Base-by-base conservation (phyloP, 2,888 invertebrate species). In the Coenonympha glycerion region DNA sequence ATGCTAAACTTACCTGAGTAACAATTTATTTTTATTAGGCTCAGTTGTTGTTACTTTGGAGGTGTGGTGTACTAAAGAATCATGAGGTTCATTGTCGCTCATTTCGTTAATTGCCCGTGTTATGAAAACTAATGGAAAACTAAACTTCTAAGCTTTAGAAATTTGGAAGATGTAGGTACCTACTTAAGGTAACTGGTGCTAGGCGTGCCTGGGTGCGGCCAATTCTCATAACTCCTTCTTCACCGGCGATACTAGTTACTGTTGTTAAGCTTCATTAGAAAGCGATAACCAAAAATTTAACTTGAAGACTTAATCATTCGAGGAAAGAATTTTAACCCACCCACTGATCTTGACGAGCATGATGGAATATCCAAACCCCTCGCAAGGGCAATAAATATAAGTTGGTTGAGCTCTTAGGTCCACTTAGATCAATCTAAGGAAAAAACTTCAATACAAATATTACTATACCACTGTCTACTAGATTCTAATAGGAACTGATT, bases 191-290 rank as follows among this genome's bases (percentile, higher is more conserved):
- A 19, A 13, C 13, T 26, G 37, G 15, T 44, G 18, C 39, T 16
- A 55, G 55, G 55, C 31, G 47, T 34, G 52, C 47, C 44, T 45
- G 39, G 52, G 52, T 24, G 55, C 26, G 55, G 52, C n/a, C n/a
- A 52, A 21, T 21, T 34, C 39, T 49, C 30, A 47, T 42, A 52
- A 49, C 42, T 44, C 42, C 31, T 31, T 52, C 13, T 52, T 34
- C 50, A 46, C 21, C 15, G 42, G 33, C 22, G 39, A 34, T 45
- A 15, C n/a, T n/a, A n/a, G 13, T 42, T 47, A 26, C 34, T 49
- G 24, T 44, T 39, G 49, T 44, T 24, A 45, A 37, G 37, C 33
- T 45, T 37, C 44, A 45, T 49, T 52, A 22, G 41, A 52, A 24
- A 34, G 34, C 36, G 15, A 46, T 30, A 34, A 40, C 18, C 37